These are phyloP conservation scores for Danio kyathit DNA, from an alignment of 2,797 vertebrate genomes.

Conservation along the genomic window DNA sequence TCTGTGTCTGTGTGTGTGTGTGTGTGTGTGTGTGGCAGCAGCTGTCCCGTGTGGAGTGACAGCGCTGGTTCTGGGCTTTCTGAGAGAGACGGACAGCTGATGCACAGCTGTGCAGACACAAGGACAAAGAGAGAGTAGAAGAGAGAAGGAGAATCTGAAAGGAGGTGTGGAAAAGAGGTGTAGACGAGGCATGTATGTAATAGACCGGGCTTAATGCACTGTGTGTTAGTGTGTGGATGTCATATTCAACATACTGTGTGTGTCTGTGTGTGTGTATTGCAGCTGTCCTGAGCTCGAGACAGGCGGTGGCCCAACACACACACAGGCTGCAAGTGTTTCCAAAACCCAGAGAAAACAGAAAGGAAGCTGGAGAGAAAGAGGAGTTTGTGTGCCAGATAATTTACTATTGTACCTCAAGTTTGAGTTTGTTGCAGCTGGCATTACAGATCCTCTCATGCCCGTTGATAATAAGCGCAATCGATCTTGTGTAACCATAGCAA, in stretches of 20 bases:
- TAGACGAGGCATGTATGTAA: conserved; percentile 60
- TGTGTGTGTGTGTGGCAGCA: conserved; percentile 44
- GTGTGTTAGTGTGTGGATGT: conserved; percentile 34
- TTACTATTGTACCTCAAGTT: conserved; percentile 61
- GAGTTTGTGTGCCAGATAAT: conserved; percentile 55
- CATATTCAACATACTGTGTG: conserved; percentile 1
- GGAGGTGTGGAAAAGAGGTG: conserved; percentile 52
- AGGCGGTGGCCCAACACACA: conserved; percentile 63
- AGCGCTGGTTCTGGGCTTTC: conserved; percentile 55
- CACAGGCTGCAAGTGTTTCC: conserved; percentile 70
- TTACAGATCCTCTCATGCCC: conserved; percentile 47
- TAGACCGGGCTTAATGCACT: conserved; percentile 43
- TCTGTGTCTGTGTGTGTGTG: not conserved
- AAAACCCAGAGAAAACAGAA: conserved; percentile 38
- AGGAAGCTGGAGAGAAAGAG: conserved; percentile 20
- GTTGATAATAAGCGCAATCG: conserved; percentile 53
- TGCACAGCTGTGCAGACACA: conserved; percentile 79
- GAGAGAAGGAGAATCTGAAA: conserved; percentile 63
- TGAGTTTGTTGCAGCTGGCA: conserved; percentile 56
- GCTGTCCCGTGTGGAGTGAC: conserved; percentile 57
- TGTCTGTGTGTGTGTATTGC: conserved; percentile 55
- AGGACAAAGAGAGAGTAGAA: conserved; percentile 67
- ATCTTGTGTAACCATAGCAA: conserved; percentile 39
- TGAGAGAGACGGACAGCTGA: conserved; percentile 78
- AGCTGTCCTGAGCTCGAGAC: conserved; percentile 78